Evolutionary conservation across 2,113 vertebrate species (phyloP).

Genomic region (Anhinga rufa): DNA sequence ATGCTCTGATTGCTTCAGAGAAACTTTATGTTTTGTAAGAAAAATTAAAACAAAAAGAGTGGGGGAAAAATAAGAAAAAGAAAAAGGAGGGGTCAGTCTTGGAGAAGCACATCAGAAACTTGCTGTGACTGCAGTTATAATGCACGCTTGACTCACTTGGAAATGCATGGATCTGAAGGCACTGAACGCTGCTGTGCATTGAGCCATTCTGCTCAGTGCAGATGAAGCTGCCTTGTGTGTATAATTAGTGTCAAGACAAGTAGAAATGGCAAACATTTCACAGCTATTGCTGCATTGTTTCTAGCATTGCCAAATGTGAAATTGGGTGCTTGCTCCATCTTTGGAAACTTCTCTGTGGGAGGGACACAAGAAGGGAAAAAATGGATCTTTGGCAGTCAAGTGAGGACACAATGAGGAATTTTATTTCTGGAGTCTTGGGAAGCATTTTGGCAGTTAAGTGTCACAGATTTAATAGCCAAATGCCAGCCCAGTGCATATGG

Average conservation of each 20-base stretch:
- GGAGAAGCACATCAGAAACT: neutral
- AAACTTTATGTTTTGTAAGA: neutral
- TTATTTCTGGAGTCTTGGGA: neutral
- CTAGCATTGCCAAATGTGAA: neutral
- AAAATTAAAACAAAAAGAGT: neutral
- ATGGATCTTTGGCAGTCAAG: neutral
- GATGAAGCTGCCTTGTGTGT: constrained; percentile 2
- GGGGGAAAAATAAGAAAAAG: neutral
- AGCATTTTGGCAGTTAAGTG: neutral
- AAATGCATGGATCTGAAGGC: neutral
- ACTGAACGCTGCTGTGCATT: neutral
- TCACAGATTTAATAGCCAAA: constrained; percentile 7
- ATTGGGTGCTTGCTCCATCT: neutral
- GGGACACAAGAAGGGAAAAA: neutral
- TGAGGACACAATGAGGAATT: neutral
- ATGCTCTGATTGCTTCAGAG: constrained; percentile 3
- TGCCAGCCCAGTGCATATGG: neutral
- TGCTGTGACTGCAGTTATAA: neutral
- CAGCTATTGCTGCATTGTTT: neutral
- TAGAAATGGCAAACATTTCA: neutral
- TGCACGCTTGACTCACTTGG: neutral
- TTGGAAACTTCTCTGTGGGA: neutral
- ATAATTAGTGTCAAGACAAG: neutral
- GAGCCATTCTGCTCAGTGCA: neutral
- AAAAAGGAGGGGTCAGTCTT: neutral